Conservation (phyloP, 1,140 invertebrate genomes). For the Lepidurus arcticus region DNA sequence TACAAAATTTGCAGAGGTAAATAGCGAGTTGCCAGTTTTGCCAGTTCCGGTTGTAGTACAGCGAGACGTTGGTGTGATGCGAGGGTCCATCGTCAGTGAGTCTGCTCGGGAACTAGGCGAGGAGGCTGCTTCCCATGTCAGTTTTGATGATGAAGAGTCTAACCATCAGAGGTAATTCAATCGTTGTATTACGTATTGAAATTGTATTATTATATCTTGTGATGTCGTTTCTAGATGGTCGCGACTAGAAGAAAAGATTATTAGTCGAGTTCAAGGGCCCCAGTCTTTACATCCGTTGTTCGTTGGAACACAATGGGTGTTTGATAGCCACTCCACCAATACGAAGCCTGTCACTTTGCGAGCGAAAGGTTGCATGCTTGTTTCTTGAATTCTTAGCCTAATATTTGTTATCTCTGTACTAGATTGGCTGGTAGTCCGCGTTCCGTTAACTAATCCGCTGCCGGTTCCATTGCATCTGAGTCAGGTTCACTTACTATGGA, state of each 20-base stretch:
- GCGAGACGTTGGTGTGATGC: conserved; percentile 59
- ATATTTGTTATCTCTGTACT: conserved; percentile 42
- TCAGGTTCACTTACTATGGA: conserved; percentile 74
- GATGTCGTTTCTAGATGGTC: conserved; percentile 39
- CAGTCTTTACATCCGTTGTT: conserved; percentile 40
- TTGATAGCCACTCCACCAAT: conserved; percentile 51
- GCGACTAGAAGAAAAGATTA: conserved; percentile 43
- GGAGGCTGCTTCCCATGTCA: conserved; percentile 43
- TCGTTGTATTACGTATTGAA: conserved; percentile 26
- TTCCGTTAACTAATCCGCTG: conserved; percentile 73
- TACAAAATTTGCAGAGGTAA: conserved; percentile 49
- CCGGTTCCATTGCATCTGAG: conserved; percentile 64
- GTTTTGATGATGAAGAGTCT: conserved; percentile 43
- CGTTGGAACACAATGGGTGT: conserved; percentile 48
- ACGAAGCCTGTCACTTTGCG: conserved; percentile 33
- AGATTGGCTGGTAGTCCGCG: conserved; percentile 74
- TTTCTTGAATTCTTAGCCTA: conserved; percentile 31
- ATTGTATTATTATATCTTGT: conserved; percentile 37
- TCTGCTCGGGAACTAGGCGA: conserved; percentile 47
- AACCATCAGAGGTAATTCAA: conserved; percentile 35
- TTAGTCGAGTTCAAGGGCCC: conserved; percentile 21
- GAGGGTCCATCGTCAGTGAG: conserved; percentile 45
- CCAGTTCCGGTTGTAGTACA: conserved; percentile 62
- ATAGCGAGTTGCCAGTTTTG: conserved; percentile 53
- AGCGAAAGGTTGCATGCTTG: conserved; percentile 32